Base-by-base conservation (phyloP, 2,888 invertebrate species). In the Nephrotoma guestfalica region DNA sequence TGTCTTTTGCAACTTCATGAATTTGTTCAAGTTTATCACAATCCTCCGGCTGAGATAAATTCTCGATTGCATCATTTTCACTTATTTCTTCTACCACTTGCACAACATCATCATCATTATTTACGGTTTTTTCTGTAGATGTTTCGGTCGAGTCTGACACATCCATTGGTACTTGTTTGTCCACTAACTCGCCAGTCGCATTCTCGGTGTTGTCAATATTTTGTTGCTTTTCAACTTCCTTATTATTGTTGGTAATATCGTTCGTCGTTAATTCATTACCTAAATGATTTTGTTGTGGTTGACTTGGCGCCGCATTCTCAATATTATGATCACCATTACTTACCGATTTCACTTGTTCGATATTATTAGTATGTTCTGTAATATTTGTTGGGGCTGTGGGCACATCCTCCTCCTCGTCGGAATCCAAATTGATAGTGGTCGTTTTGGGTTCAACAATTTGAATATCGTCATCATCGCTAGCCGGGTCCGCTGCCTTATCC, bases 391-490 rank as follows among this genome's bases (percentile, higher is more conserved):
- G 15, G n/a, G 18, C 9, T 71, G 71, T 71, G 71, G 71, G 30
- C 11, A n/a, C 41, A n/a, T 41, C 84, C n/a, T 84, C 41, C 30
- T 91, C 91, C 87, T 90, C 90, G 86, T 91, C 92, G 0, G 91
- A 91, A 88, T 91, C 91, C 13, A 91, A 89, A 45, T 90, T 91
- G 45, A 91, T 91, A 2, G 90, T 90, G 87, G 91, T 91, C 0
- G 91, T 91, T 88, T 91, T 90, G 2, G 91, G 91, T 87, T 92
- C 92, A 42, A 92, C 91, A 88, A 92, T 91, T 88, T 91, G 90
- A 11, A 91, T 90, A 88, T 92, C 91, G 86, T 91, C 92, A 86
- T 91, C 91, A 86, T 91, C 91, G 86, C 57, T 41, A 45, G 86
- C 30, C 13, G 86, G 11, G 4, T 6, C 40, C 3, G 4, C 6